A percentile compares a stretch with the other conserved stretches of the same genome.
Conservation (phyloP, 2,113 vertebrate genomes). For the Cariama cristata region DNA sequence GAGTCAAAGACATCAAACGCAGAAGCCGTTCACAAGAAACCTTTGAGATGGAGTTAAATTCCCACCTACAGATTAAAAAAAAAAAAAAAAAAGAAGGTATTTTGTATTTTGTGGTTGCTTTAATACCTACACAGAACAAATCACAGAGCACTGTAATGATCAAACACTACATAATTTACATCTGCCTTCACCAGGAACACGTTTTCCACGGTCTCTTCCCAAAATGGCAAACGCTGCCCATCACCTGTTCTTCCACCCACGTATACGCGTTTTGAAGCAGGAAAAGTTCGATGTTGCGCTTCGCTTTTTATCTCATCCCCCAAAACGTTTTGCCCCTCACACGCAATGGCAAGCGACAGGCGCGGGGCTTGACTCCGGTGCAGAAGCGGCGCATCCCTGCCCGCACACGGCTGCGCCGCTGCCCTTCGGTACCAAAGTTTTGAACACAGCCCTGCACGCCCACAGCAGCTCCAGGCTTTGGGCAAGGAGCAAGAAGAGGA, state of each 20-base stretch:
- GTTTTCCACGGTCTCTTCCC: not conserved
- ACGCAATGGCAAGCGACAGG: not conserved
- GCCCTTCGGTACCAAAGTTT: not conserved
- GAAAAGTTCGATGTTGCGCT: accelerated
- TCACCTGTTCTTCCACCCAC: not conserved
- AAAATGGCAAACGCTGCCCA: not conserved
- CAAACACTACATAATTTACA: not conserved
- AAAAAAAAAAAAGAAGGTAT: not conserved
- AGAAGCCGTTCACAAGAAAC: not conserved
- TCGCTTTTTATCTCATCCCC: not conserved
- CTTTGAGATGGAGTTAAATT: not conserved
- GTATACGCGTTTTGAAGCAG: accelerated
- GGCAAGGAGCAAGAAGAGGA: not conserved
- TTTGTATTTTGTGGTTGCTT: not conserved
- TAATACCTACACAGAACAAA: not conserved
- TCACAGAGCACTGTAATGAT: not conserved
- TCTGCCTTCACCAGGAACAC: not conserved
- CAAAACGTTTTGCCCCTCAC: not conserved
- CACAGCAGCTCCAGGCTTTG: not conserved
- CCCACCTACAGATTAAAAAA: not conserved
- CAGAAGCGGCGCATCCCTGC: not conserved
- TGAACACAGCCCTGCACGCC: not conserved
- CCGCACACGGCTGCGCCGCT: not conserved
- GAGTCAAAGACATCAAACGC: not conserved
- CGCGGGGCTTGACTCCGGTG: not conserved